These are phyloP conservation scores for Centropus bengalensis DNA, from an alignment of 2,113 vertebrate genomes.

Conservation along the genomic window DNA sequence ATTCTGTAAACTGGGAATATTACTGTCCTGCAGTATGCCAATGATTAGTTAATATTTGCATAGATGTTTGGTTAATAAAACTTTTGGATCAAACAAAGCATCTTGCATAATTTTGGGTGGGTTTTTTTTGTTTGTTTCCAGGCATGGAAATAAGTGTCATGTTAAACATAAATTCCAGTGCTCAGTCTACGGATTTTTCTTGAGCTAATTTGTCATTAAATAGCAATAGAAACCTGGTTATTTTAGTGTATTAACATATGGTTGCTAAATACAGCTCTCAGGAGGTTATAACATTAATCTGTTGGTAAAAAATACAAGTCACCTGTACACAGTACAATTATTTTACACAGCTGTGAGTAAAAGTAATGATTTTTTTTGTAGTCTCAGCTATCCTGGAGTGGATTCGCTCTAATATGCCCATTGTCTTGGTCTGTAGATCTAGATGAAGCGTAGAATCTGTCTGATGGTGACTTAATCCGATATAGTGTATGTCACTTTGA, in stretches of 20 bases:
- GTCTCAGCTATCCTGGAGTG: not conserved
- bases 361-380: not conserved
- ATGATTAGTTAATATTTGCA: not conserved
- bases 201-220: conserved; percentile 1
- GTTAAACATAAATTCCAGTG: not conserved
- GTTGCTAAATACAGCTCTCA: not conserved
- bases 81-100: not conserved
- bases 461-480: not conserved
- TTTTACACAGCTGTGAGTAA: conserved; percentile 44
- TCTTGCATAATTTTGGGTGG: not conserved
- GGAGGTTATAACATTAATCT: conserved; percentile 60
- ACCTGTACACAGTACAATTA: conserved; percentile 46
- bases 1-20: not conserved
- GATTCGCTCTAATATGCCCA: not conserved
- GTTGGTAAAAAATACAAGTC: conserved; percentile 28
- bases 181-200: not conserved
- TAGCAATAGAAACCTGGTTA: not conserved
- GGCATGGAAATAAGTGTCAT: not conserved
- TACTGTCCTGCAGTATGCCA: not conserved
- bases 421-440: not conserved
- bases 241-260: not conserved
- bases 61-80: not conserved
- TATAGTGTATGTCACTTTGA: not conserved
- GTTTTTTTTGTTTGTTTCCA: not conserved
- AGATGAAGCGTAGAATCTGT: not conserved